Base-by-base conservation (phyloP, 2,888 invertebrate genomes). In the Scaptomyza cyrtandrae region DNA sequence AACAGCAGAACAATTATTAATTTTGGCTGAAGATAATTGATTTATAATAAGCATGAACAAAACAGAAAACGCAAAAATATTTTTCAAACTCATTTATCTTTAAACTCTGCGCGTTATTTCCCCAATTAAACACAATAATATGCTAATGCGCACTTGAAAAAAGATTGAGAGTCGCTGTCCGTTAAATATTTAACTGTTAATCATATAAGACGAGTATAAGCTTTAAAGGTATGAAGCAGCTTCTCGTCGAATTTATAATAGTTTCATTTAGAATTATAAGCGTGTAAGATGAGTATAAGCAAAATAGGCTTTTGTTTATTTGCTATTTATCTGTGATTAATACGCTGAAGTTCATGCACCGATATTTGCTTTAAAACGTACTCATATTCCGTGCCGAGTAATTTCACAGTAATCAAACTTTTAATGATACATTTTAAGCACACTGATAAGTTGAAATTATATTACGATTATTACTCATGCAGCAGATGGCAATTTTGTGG, bases 401-500 rank as follows among this genome's bases (percentile, higher is more conserved):
- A 59, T 53, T 43, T 11, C 27, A 29, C 27, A 19, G 27, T 14
- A 53, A 44, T 35, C 27, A 35, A 54, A 44, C 43, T n/a, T n/a
- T 54, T 59, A 56, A 37, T 19, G 16, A 56, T 29, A 35, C 58
- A 14, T 43, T 33, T 2, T 16, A 44, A 56, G 19, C 29, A 6
- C 7, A 10, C 24, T 5, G 29, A 33, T 33, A 19, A 50, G 9
- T 43, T 24, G 10, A 50, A 19, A 31, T 41, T 31, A 16, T 31
- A 53, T 13, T 52, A 6, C 4, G 11, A 33, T 33, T 24, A 24
- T 37, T 37, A 49, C 5, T 50, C 9, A 48, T 27, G 4, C 16
- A 10, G 14, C 29, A 10, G 37, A 16, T 56, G 10, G 3, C 48
- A 56, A 27, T 33, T 35, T 13, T 24, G 31, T n/a, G 4, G 10